Percentiles rank a stretch among this genome's conserved stretches.
These are phyloP conservation scores for Glyphotaelius pellucidus DNA, from an alignment of 2,888 invertebrate species.

Conservation along the genomic window DNA sequence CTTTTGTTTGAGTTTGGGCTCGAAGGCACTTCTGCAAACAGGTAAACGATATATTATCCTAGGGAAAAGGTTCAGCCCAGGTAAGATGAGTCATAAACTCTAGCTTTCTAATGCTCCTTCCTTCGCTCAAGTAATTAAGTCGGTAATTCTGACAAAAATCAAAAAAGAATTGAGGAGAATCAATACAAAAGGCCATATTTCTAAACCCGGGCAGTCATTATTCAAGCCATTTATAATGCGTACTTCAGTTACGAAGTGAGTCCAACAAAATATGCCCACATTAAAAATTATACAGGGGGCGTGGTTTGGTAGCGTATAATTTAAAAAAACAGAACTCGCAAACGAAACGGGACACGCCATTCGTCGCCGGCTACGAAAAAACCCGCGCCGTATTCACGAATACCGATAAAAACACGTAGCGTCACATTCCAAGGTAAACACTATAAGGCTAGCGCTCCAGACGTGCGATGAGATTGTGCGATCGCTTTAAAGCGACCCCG, in stretches of 20 bases:
- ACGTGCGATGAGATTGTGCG: slow-evolving; percentile 54
- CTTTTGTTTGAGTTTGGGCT: neutral
- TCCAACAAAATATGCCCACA: slow-evolving; percentile 41
- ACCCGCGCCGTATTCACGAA: slow-evolving; percentile 47
- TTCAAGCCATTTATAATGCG: slow-evolving; percentile 11
- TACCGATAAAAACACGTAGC: slow-evolving; percentile 28
- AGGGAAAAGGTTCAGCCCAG: neutral
- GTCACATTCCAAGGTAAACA: slow-evolving; percentile 59
- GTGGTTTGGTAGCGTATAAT: slow-evolving; percentile 39
- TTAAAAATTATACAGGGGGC: slow-evolving; percentile 43
- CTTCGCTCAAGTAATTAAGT: neutral
- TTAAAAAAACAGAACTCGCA: slow-evolving; percentile 51
- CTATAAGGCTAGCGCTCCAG: slow-evolving; percentile 43
- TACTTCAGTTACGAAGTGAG: slow-evolving; percentile 30
- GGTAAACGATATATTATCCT: neutral
- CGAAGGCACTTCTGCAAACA: neutral
- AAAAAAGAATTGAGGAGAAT: neutral
- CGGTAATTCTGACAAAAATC: neutral
- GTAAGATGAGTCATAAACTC: neutral
- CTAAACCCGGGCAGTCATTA: slow-evolving; percentile 20
- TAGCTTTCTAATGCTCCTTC: neutral
- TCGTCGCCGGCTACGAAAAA: slow-evolving; percentile 51
- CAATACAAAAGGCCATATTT: slow-evolving; percentile 33
- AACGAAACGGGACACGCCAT: slow-evolving; percentile 50
- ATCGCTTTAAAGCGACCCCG: slow-evolving; percentile 59